These are phyloP conservation scores for Tribolium freemani DNA, from an alignment of 2,888 invertebrate species.

Conservation along the genomic window DNA sequence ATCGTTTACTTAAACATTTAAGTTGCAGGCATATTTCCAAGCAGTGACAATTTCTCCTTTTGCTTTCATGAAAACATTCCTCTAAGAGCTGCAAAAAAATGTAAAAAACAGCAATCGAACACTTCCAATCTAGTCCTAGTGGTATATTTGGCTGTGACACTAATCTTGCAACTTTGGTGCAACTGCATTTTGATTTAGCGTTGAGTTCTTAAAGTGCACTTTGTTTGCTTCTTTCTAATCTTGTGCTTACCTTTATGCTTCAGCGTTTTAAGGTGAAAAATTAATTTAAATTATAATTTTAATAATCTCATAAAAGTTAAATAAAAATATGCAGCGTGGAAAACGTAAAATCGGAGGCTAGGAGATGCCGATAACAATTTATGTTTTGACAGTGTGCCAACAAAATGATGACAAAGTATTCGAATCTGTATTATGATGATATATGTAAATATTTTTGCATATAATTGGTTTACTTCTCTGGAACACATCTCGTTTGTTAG, in stretches of 20 bases:
- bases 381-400: constrained; percentile 21
- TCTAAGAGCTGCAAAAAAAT: neutral
- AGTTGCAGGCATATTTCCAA: neutral
- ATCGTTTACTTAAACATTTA: neutral
- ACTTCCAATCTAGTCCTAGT: neutral
- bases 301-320: no score
- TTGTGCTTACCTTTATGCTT: neutral
- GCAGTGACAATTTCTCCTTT: neutral
- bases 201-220: no score
- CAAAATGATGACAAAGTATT: constrained; percentile 21
- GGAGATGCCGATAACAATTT: constrained; percentile 1
- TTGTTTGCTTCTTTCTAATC: neutral
- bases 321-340: neutral
- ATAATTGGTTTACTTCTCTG: constrained; percentile 32
- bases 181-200: neutral
- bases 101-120: neutral
- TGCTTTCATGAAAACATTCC: neutral
- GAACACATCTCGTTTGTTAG: constrained; percentile 19
- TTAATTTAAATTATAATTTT: no score
- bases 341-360: neutral
- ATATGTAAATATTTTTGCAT: constrained; percentile 37
- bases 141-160: neutral
- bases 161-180: neutral
- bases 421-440: constrained; percentile 13
- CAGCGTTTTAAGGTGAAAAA: no score